Conservation (phyloP, 2,113 vertebrate genomes). For the Sclerurus mexicanus region DNA sequence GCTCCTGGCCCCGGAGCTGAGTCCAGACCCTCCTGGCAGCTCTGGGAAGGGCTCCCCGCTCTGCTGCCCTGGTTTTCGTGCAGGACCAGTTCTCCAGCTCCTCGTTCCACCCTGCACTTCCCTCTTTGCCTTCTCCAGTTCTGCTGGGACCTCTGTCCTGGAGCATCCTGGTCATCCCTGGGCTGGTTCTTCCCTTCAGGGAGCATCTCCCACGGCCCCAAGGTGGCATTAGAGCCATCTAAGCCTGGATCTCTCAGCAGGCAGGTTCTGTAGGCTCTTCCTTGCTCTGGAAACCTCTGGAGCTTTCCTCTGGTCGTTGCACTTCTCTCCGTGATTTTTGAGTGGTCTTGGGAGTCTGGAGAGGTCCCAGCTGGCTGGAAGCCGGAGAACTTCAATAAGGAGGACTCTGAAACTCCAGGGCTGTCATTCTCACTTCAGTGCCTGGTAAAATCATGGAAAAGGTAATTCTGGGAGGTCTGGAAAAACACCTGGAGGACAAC, state of each 20-base stretch:
- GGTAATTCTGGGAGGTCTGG: accelerated
- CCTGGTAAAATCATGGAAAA: not conserved
- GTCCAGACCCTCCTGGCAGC: not conserved
- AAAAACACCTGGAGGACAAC: not conserved
- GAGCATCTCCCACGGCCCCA: not conserved
- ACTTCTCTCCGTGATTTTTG: accelerated
- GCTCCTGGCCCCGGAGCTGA: not conserved
- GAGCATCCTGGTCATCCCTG: not conserved
- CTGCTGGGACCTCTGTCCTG: not conserved
- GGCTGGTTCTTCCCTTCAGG: not conserved
- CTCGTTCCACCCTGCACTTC: not conserved
- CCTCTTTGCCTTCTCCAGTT: not conserved
- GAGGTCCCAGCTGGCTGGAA: not conserved
- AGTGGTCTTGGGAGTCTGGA: not conserved
- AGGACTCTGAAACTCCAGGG: not conserved
- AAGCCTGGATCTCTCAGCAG: not conserved
- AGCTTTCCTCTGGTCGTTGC: not conserved
- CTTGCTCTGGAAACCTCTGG: not conserved
- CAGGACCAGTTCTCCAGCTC: not conserved
- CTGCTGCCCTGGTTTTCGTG: not conserved
- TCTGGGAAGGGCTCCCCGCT: not conserved
- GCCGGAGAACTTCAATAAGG: not conserved
- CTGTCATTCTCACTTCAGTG: not conserved
- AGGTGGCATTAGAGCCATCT: accelerated
- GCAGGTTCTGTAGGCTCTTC: not conserved